Evolutionary conservation across 1,140 invertebrate species (phyloP).

Genomic region (Patella vulgata): DNA sequence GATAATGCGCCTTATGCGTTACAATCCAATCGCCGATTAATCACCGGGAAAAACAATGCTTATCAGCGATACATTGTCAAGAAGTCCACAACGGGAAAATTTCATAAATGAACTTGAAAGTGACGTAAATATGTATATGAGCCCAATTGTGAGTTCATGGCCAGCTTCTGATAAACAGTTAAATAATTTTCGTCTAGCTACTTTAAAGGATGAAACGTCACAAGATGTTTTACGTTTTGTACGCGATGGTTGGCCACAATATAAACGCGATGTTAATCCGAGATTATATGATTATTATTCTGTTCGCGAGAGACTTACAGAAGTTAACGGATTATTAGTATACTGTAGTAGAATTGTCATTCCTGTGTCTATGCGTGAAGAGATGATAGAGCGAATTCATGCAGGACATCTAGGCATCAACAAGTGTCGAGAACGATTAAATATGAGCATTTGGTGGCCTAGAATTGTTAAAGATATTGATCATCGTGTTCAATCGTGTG

Average conservation of each 20-base stretch:
- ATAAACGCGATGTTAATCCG: constrained; percentile 2
- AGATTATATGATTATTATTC: no score
- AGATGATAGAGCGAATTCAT: neutral
- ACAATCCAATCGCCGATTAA: constrained; percentile 15
- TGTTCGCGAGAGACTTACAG: no score
- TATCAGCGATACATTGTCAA: constrained; percentile 28
- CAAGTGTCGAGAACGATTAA: neutral
- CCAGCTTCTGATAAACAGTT: constrained; percentile 2
- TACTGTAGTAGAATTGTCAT: neutral
- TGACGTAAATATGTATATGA: constrained; percentile 66
- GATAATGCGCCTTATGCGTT: constrained; percentile 31
- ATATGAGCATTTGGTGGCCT: constrained; percentile 3
- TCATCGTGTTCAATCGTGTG: neutral
- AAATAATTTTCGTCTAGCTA: neutral
- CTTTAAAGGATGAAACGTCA: neutral
- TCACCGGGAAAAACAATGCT: constrained; percentile 31
- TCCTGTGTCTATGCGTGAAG: neutral
- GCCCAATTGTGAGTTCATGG: neutral
- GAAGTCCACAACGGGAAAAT: constrained; percentile 53
- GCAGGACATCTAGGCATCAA: constrained; percentile 3
- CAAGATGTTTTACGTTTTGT: neutral
- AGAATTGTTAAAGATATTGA: neutral
- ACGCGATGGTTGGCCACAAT: constrained; percentile 11
- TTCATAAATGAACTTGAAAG: constrained; percentile 69
- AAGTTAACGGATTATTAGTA: no score